These are phyloP conservation scores for Toxotes jaculatrix DNA, from an alignment of 2,113 vertebrate species.

Conservation along the genomic window DNA sequence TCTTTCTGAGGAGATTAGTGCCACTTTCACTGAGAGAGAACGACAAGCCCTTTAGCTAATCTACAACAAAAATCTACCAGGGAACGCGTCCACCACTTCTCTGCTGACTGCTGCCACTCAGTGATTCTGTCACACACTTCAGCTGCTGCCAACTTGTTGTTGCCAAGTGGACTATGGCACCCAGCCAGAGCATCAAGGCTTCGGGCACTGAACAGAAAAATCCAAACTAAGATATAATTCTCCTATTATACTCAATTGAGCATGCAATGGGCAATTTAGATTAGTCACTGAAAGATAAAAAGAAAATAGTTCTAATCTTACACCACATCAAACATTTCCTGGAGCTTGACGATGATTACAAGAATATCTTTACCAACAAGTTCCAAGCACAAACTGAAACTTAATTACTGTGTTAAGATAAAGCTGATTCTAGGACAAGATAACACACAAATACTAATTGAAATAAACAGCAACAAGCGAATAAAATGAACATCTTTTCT, in stretches of 20 bases:
- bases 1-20: slow-evolving; percentile 42
- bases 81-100: slow-evolving; percentile 4
- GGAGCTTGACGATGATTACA: background rate
- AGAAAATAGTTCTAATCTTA: slow-evolving; percentile 17
- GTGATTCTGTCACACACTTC: slow-evolving; percentile 48
- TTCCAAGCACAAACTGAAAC: slow-evolving; percentile 5
- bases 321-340: slow-evolving; percentile 18
- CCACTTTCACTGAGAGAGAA: slow-evolving; percentile 23
- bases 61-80: slow-evolving; percentile 18
- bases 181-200: slow-evolving; percentile 38
- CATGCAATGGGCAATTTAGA: slow-evolving; percentile 17
- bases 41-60: slow-evolving; percentile 35
- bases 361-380: background rate
- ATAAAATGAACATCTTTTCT: background rate
- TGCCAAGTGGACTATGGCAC: slow-evolving; percentile 62
- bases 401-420: background rate
- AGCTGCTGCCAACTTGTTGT: slow-evolving; percentile 45
- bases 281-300: slow-evolving; percentile 11
- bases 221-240: slow-evolving; percentile 27
- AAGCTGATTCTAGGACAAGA: slow-evolving; percentile 4
- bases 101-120: slow-evolving; percentile 54
- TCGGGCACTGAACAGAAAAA: slow-evolving; percentile 9
- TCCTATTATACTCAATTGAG: slow-evolving; percentile 31
- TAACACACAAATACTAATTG: background rate
- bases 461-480: background rate